Base-by-base conservation (phyloP, 2,888 invertebrate species). In the Heliconius aoede region DNA sequence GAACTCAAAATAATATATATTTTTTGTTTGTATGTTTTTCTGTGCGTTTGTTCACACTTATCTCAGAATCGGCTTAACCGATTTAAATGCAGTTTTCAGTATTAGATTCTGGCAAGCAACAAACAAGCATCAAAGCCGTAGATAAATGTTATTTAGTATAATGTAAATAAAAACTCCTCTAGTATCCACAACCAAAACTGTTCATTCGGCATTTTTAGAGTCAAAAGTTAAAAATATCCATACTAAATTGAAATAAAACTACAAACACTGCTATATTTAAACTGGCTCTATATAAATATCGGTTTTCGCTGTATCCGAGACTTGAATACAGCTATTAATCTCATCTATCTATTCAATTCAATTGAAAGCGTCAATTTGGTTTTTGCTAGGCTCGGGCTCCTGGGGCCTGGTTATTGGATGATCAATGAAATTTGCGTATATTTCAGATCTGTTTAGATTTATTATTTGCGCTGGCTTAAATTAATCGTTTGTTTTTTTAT, bases 241-340 rank as follows among this genome's bases (percentile, higher is more conserved):
- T 21, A 61, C 36, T 28, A 40, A 40, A 61, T 55, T 46, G 1
- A 69, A 30, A 69, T 69, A 69, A 28, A 69, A 30, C 60, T 36
- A 9, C 60, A 60, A 40, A 11, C 21, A 32, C 58, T 58, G 28
- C 30, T 72, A 55, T 58, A 55, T 72, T 51, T 74, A n/a, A 64
- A n/a, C 30, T 51, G 62, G 32, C 64, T 28, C 30, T 28, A 72
- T 68, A 74, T 58, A 64, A 72, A 76, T 40, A 76, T 51, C 62
- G 68, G 30, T 36, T 26, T 64, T 36, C n/a, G 21, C 64, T 72
- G 76, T 74, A 58, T 74, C 62, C 72, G 40, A 75, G 51, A 65
- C 77, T 69, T 72, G 58, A 76, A 76, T 72, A 72, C 74, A 77
- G 58, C 69, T 72, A 79, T 77, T 69, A 79, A 77, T 79, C 75